A percentile compares a stretch with the other conserved stretches of the same genome.
These are phyloP conservation scores for Pentamera pediparva DNA, from an alignment of 53 echinoderm and acorn worm species.

Conservation along the genomic window DNA sequence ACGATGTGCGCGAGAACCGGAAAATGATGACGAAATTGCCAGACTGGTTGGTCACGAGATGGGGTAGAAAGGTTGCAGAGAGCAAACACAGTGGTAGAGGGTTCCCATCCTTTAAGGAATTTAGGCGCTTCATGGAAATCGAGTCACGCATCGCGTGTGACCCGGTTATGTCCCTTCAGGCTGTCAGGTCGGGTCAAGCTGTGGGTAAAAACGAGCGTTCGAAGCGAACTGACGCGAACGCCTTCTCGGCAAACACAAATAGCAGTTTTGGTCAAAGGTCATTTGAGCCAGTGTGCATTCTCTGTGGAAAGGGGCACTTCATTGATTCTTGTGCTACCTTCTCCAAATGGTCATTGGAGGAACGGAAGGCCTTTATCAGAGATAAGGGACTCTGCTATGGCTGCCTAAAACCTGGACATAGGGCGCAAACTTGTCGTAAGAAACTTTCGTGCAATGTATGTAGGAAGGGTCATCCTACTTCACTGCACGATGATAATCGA, in stretches of 20 bases:
- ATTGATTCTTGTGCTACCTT: neutral
- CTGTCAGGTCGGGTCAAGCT: neutral
- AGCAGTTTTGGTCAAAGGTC: neutral
- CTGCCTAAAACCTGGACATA: conserved; percentile 46
- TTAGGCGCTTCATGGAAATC: conserved; percentile 33
- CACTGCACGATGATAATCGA: conserved; percentile 18
- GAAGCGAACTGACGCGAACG: neutral
- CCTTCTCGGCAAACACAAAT: neutral
- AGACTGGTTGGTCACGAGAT: conserved; percentile 44
- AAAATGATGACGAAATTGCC: conserved; percentile 37
- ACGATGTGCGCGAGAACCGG: conserved; percentile 46
- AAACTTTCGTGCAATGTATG: conserved; percentile 35
- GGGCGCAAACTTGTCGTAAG: conserved; percentile 30
- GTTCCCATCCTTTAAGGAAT: conserved; percentile 41
- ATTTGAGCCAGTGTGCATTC: neutral
- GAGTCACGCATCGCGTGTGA: conserved; percentile 49
- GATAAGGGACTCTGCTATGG: conserved; percentile 41
- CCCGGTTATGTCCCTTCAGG: conserved; percentile 25
- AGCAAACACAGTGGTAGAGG: conserved; percentile 14
- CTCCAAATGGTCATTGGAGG: neutral
- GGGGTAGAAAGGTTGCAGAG: conserved; percentile 40
- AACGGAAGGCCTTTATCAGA: conserved; percentile 10
- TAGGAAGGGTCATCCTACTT: conserved; percentile 42
- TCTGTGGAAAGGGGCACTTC: neutral
- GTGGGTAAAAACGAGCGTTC: neutral